Conservation (phyloP, 1,140 invertebrate genomes). For the Brachionus angularis region DNA sequence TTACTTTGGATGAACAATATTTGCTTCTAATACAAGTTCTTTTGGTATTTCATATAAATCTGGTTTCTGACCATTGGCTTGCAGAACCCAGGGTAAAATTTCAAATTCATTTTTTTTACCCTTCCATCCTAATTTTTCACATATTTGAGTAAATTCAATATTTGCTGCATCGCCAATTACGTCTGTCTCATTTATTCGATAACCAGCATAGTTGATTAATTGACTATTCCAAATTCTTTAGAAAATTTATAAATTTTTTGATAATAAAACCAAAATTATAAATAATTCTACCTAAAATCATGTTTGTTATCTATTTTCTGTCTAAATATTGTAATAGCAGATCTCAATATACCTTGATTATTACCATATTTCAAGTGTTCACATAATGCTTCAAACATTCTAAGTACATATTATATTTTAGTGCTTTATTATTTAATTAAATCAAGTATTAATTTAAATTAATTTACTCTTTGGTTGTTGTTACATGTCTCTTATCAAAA, state of each 20-base stretch:
- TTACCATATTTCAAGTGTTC: slow-evolving; percentile 94
- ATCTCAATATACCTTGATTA: slow-evolving; percentile 91
- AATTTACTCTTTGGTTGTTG: slow-evolving; percentile 45
- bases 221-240: slow-evolving; percentile 78
- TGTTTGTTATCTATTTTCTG: slow-evolving; percentile 74
- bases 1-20: slow-evolving; percentile 82
- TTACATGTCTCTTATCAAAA: slow-evolving; percentile 45
- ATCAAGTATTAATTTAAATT: neutral
- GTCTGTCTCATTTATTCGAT: slow-evolving; percentile 58
- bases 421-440: slow-evolving; percentile 61
- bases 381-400: slow-evolving; percentile 91
- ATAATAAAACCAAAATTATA: too few species aligned
- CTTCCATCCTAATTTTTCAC: slow-evolving; percentile 81
- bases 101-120: slow-evolving; percentile 68
- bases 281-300: too few species aligned
- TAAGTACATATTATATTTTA: slow-evolving; percentile 88
- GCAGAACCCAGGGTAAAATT: slow-evolving; percentile 80
- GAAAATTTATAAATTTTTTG: too few species aligned
- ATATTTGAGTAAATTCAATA: slow-evolving; percentile 83
- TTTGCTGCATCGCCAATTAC: slow-evolving; percentile 61
- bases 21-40: slow-evolving; percentile 79
- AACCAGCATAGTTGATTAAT: slow-evolving; percentile 81
- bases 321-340: slow-evolving; percentile 87
- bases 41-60: slow-evolving; percentile 81
- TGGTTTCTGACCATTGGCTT: slow-evolving; percentile 86